Conservation (phyloP, 1,140 invertebrate genomes). For the Meteorus sp. region DNA sequence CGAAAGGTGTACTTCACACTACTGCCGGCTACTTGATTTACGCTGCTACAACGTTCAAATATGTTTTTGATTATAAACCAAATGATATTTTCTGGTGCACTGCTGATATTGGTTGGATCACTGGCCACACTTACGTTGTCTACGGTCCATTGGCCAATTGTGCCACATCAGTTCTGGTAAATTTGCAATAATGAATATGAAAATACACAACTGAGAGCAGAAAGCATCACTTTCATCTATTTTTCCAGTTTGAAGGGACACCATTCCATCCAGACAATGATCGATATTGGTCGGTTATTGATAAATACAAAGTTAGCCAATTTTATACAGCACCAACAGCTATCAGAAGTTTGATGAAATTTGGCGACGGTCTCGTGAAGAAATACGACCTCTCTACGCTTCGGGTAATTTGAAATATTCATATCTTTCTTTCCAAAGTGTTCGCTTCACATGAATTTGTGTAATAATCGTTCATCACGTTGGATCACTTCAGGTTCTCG, state of each 20-base stretch:
- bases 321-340: constrained; percentile 99
- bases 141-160: constrained; percentile 93
- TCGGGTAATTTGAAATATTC: constrained; percentile 46
- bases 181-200: constrained; percentile 5
- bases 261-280: constrained; percentile 89
- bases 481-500: constrained; percentile 79
- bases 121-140: constrained; percentile 93
- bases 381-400: constrained; percentile 63
- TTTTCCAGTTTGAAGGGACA: constrained; percentile 88
- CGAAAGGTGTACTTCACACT: constrained; percentile 95
- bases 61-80: constrained; percentile 92
- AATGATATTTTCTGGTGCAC: constrained; percentile 96
- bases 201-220: constrained; percentile 6
- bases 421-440: not conserved
- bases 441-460: constrained; percentile 8
- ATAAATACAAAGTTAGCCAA: constrained; percentile 93
- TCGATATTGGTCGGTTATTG: constrained; percentile 89
- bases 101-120: constrained; percentile 99
- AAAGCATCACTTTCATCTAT: constrained; percentile 14
- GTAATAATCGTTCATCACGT: too few species aligned
- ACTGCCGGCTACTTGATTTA: constrained; percentile 93
- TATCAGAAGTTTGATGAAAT: constrained; percentile 94
- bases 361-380: constrained; percentile 75
- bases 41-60: constrained; percentile 87
- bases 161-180: constrained; percentile 87